These are phyloP conservation scores for Rhadinocentrus ornatus DNA, from an alignment of 2,797 vertebrate genomes.

Conservation along the genomic window DNA sequence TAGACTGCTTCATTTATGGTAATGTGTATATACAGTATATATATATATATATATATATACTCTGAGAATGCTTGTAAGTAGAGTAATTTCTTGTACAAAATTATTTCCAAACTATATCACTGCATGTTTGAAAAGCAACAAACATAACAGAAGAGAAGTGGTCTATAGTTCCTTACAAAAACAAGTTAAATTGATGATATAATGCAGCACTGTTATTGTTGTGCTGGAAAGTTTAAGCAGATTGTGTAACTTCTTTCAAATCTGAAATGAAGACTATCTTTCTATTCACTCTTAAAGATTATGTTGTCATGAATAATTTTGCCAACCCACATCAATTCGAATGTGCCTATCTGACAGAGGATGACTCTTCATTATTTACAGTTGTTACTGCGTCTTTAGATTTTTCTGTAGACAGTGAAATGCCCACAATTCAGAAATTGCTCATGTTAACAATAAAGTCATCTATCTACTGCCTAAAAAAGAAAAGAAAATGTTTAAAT, in stretches of 20 bases:
- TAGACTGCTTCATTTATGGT: slow-evolving; percentile 37
- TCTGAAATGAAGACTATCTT: slow-evolving; percentile 15
- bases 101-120: too few relatives aligned
- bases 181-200: slow-evolving; percentile 21
- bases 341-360: slow-evolving; percentile 44
- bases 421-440: slow-evolving; percentile 46
- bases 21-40: too few relatives aligned
- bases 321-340: slow-evolving; percentile 19
- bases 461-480: slow-evolving; percentile 53
- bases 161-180: slow-evolving; percentile 5
- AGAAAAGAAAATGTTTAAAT: background rate
- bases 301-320: slow-evolving; percentile 10
- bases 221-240: slow-evolving; percentile 24
- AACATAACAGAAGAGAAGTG: background rate
- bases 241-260: slow-evolving; percentile 18
- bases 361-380: slow-evolving; percentile 32
- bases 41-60: too few relatives aligned
- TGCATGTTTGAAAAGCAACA: slow-evolving; percentile 32
- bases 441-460: slow-evolving; percentile 57
- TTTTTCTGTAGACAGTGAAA: slow-evolving; percentile 34
- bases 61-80: too few relatives aligned
- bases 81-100: too few relatives aligned
- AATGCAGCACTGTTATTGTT: slow-evolving; percentile 9
- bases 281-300: slow-evolving; percentile 20
- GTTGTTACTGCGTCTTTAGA: slow-evolving; percentile 35